A percentile compares a stretch with the other conserved stretches of the same genome.
phyloP scores from a whole-genome alignment of 2,888 invertebrate genomes.

The Brenthis hecate region DNA sequence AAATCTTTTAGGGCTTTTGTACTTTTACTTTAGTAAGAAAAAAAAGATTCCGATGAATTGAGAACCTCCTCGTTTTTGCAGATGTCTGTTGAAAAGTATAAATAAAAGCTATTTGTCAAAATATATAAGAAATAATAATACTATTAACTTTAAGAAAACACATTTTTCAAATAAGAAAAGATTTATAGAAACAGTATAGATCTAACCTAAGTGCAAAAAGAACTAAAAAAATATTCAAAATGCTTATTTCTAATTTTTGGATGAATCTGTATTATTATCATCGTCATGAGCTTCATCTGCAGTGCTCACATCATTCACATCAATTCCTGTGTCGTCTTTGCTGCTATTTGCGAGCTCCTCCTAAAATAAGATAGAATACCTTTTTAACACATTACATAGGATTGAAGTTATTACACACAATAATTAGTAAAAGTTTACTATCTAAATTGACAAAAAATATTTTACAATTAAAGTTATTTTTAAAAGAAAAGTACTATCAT shows the following conservation, averaged over 20 bases:
- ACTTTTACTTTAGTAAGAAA: no score
- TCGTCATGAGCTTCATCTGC: constrained; percentile 62
- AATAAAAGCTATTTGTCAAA: no score
- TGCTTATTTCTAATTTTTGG: constrained; percentile 44
- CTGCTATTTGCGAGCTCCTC: constrained; percentile 85
- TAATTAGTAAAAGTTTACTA: no score
- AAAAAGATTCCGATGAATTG: no score
- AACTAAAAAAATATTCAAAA: background rate
- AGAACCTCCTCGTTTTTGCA: no score
- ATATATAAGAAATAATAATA: no score
- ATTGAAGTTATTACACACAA: no score
- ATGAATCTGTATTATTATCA: constrained; percentile 37
- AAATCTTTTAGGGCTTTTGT: background rate
- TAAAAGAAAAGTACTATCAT: background rate
- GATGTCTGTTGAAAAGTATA: no score
- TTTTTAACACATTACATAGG: no score
- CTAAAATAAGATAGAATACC: constrained; percentile 45
- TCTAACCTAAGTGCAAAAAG: background rate
- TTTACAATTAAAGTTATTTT: constrained; percentile 4
- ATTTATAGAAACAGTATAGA: constrained; percentile 2
- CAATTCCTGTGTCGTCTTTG: constrained; percentile 80
- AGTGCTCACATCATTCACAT: constrained; percentile 76
- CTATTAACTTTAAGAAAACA: no score
- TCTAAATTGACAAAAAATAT: background rate
- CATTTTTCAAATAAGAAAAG: background rate